Percentiles rank a stretch among this genome's conserved stretches.
phyloP scores from a whole-genome alignment of 2,113 vertebrate genomes.

The Otolemur garnettii region DNA sequence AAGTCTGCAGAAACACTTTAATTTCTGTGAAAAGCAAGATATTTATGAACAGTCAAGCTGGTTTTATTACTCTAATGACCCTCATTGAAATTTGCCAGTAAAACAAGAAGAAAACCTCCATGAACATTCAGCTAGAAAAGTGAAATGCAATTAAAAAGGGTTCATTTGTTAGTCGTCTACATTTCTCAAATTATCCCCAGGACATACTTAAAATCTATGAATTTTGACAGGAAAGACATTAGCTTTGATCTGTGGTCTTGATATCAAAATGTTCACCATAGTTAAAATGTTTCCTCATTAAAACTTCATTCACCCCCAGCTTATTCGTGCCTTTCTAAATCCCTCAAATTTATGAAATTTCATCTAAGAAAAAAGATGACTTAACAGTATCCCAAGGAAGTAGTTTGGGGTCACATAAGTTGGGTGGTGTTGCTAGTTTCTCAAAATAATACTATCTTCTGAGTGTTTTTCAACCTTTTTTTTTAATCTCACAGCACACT shows the following conservation, averaged over 20 bases:
- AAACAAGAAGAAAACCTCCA: slow-evolving; percentile 76
- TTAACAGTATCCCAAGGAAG: slow-evolving; percentile 37
- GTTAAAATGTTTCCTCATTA: slow-evolving; percentile 54
- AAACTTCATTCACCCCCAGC: slow-evolving; percentile 52
- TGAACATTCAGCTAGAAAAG: slow-evolving; percentile 73
- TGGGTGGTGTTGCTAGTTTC: neutral
- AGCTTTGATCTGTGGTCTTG: slow-evolving; percentile 72
- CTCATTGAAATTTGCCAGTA: slow-evolving; percentile 79
- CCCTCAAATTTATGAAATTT: slow-evolving; percentile 21
- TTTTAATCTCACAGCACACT: too few relatives aligned
- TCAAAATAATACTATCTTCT: neutral
- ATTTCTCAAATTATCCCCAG: slow-evolving; percentile 63
- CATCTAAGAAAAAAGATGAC: slow-evolving; percentile 8
- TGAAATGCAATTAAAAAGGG: slow-evolving; percentile 78
- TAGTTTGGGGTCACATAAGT: neutral
- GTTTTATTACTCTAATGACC: slow-evolving; percentile 78
- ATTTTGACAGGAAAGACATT: slow-evolving; percentile 75
- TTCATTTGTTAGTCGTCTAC: slow-evolving; percentile 78
- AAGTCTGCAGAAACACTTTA: slow-evolving; percentile 69
- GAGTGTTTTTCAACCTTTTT: too few relatives aligned
- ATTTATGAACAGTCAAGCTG: slow-evolving; percentile 70
- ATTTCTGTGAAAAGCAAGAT: slow-evolving; percentile 71
- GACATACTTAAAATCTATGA: slow-evolving; percentile 72
- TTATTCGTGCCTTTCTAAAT: slow-evolving; percentile 55
- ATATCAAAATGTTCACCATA: slow-evolving; percentile 67